Evolutionary conservation across 2,888 invertebrate genomes (phyloP).

Genomic region (Luperina testacea): DNA sequence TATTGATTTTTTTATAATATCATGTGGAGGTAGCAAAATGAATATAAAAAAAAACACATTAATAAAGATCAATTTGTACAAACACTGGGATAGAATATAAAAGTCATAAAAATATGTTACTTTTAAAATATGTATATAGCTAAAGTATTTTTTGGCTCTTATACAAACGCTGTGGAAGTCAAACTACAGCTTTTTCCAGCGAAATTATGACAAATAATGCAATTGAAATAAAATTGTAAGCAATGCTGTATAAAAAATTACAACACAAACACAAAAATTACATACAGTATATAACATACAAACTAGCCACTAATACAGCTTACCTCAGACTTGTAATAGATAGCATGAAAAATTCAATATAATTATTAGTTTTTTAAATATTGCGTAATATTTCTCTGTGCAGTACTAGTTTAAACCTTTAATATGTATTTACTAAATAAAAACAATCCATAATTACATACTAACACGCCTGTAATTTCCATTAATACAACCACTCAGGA

Average conservation of each 20-base stretch:
- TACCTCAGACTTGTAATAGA: slow-evolving; percentile 69
- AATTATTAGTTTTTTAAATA: slow-evolving; percentile 16
- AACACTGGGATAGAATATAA: not conserved
- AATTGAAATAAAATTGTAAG: slow-evolving; percentile 1
- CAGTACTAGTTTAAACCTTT: not conserved
- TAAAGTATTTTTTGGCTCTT: no score
- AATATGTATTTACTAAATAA: not conserved
- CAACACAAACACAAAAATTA: not conserved
- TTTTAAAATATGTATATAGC: not conserved
- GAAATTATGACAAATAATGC: not conserved
- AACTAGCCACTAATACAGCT: slow-evolving; percentile 60
- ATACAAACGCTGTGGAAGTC: not conserved
- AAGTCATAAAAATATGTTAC: not conserved
- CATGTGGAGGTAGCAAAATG: not conserved
- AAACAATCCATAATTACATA: not conserved
- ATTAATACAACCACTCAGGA: no score
- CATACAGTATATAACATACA: not conserved
- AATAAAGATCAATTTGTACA: not conserved
- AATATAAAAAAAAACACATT: not conserved
- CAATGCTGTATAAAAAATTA: not conserved
- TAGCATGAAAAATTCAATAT: slow-evolving; percentile 73
- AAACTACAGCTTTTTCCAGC: not conserved
- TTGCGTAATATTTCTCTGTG: not conserved
- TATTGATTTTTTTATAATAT: not conserved
- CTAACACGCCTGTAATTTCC: no score